Percentiles rank a stretch among this genome's conserved stretches.
These are phyloP conservation scores for Elymnias hypermnestra DNA, from an alignment of 1,140 invertebrate genomes.

Conservation along the genomic window DNA sequence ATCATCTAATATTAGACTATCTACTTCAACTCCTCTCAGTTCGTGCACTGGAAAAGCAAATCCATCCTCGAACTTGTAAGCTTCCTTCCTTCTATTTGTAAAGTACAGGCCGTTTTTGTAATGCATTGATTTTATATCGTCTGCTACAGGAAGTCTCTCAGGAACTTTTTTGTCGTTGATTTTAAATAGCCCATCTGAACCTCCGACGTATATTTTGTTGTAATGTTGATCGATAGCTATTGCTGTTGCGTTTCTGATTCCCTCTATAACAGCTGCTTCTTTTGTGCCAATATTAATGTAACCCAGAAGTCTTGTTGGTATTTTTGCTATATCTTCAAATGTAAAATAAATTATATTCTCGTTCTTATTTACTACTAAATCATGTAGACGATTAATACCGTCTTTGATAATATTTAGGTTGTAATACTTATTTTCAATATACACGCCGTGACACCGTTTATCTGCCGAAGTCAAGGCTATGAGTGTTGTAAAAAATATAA, in stretches of 20 bases:
- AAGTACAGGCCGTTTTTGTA: conserved; percentile 49
- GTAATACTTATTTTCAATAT: conserved; percentile 44
- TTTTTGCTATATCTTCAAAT: conserved; percentile 35
- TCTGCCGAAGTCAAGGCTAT: conserved; percentile 25
- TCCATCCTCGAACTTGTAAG: conserved; percentile 48
- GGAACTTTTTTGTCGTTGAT: conserved; percentile 42
- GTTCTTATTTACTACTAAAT: conserved; percentile 37
- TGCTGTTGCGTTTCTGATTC: conserved; percentile 46
- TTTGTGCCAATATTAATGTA: conserved; percentile 35
- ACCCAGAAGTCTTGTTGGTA: conserved; percentile 30
- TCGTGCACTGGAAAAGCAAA: conserved; percentile 30
- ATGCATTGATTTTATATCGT: conserved; percentile 39
- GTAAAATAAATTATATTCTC: conserved; percentile 52
- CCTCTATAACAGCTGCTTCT: conserved; percentile 36
- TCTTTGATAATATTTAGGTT: conserved; percentile 49
- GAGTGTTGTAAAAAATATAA: conserved; percentile 5
- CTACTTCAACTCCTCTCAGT: conserved; percentile 30
- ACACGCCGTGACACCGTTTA: conserved; percentile 40
- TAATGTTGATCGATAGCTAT: conserved; percentile 43
- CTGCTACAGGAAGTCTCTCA: conserved; percentile 43
- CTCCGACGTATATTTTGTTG: conserved; percentile 52
- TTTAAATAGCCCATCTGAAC: conserved; percentile 48
- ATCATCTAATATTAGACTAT: conserved; percentile 48
- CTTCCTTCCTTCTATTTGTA: conserved; percentile 34
- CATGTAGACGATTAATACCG: conserved; percentile 44